These are phyloP conservation scores for Anser brachyrhynchus DNA, from an alignment of 2,113 vertebrate species.

Conservation along the genomic window DNA sequence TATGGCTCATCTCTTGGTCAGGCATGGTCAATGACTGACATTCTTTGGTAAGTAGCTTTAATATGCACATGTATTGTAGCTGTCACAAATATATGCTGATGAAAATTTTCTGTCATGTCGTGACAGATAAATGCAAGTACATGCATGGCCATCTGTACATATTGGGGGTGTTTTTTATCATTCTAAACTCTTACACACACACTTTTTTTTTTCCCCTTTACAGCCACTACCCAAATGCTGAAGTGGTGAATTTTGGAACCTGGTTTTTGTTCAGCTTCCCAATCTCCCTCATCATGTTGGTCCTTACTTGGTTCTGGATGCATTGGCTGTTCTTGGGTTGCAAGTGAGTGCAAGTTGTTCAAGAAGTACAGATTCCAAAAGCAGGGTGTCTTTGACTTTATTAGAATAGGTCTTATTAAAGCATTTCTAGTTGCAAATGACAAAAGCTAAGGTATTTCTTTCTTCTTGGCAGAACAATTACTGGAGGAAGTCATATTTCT, in stretches of 20 bases:
- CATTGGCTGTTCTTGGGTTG: slow-evolving; percentile 96
- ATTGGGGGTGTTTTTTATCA: background rate
- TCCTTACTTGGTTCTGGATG: slow-evolving; percentile 97
- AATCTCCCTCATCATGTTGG: slow-evolving; percentile 93
- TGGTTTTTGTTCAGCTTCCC: slow-evolving; percentile 99
- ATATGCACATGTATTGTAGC: background rate
- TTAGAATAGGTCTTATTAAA: background rate
- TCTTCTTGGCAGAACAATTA: background rate
- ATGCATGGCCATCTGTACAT: background rate
- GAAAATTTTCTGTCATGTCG: background rate
- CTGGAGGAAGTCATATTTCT: background rate
- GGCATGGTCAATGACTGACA: fast-evolving
- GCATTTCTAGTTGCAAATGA: background rate
- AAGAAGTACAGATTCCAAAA: background rate
- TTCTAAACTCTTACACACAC: background rate
- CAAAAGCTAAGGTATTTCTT: background rate
- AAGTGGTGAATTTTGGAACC: slow-evolving; percentile 96
- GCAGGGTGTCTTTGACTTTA: background rate
- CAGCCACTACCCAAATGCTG: slow-evolving; percentile 93
- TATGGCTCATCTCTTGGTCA: background rate
- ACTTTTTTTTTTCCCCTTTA: background rate
- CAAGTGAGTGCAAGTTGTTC: slow-evolving; percentile 86
- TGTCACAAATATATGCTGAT: background rate
- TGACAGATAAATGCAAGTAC: background rate
- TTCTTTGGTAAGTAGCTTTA: background rate